phyloP scores from a whole-genome alignment of 2,888 invertebrate genomes.

The Mythimna impura region DNA sequence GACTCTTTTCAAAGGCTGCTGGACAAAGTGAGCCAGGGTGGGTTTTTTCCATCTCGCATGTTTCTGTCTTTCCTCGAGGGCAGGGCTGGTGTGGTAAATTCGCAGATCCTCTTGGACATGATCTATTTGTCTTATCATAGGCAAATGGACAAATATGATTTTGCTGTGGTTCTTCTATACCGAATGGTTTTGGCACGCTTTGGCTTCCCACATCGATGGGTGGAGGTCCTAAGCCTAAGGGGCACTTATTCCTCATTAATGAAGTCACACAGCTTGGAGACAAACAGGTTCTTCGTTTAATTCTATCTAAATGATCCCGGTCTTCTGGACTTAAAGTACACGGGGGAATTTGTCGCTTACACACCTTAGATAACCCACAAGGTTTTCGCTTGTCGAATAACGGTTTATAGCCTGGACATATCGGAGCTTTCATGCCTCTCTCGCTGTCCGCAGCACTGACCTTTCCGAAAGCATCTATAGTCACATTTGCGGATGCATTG shows the following conservation, averaged over 20 bases:
- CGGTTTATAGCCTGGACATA: constrained; percentile 21
- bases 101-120: constrained; percentile 4
- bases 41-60: neutral
- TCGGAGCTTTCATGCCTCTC: neutral
- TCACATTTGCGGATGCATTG: constrained; percentile 41
- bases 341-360: constrained; percentile 36
- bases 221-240: constrained; percentile 60
- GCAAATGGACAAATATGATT: constrained; percentile 5
- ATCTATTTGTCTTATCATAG: neutral
- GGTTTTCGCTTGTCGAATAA: neutral
- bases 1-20: neutral
- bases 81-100: neutral
- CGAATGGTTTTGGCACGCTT: constrained; percentile 59
- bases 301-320: constrained; percentile 68
- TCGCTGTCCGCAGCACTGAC: neutral
- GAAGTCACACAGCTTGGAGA: constrained; percentile 43
- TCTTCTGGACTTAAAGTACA: constrained; percentile 72
- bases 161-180: neutral
- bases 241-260: constrained; percentile 36
- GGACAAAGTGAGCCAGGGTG: constrained; percentile 4
- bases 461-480: constrained; percentile 29
- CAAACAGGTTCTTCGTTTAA: constrained; percentile 66
- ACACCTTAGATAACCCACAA: constrained; percentile 7
- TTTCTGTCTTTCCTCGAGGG: neutral
- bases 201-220: constrained; percentile 68